phyloP scores from a whole-genome alignment of 2,797 vertebrate species.

The Pseudochaenichthys georgianus region DNA sequence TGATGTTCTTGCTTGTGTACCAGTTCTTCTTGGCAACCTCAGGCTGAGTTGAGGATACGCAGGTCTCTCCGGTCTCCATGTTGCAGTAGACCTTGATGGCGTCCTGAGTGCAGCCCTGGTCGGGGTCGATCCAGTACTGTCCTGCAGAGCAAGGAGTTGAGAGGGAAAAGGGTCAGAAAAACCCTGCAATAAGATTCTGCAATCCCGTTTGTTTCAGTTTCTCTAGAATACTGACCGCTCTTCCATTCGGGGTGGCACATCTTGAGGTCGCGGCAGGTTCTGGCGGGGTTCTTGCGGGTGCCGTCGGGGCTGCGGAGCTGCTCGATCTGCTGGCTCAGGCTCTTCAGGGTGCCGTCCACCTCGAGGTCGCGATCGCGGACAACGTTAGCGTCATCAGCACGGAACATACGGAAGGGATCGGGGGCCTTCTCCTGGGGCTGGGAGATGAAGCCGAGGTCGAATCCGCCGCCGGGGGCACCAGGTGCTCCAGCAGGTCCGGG shows the following conservation, averaged over 20 bases:
- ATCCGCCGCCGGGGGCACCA: constrained; percentile 93
- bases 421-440: constrained; percentile 95
- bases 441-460: constrained; percentile 94
- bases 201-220: neutral
- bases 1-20: constrained; percentile 96
- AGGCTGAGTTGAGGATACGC: constrained; percentile 87
- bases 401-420: constrained; percentile 92
- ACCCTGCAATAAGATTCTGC: neutral
- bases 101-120: constrained; percentile 97
- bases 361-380: constrained; percentile 96
- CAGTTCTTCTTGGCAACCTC: constrained; percentile 93
- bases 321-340: constrained; percentile 98
- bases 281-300: constrained; percentile 97
- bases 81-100: constrained; percentile 98
- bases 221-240: constrained; percentile 86
- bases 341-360: constrained; percentile 98
- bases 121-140: constrained; percentile 98
- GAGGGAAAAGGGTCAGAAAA: constrained; percentile 7
- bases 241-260: constrained; percentile 99
- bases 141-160: constrained; percentile 75
- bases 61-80: constrained; percentile 97
- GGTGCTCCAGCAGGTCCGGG: constrained; percentile 93
- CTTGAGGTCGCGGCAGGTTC: constrained; percentile 98
- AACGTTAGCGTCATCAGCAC: constrained; percentile 95
- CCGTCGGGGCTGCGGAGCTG: constrained; percentile 98